Percentiles rank a stretch among this genome's conserved stretches.
phyloP scores from a whole-genome alignment of 2,888 invertebrate genomes.

The Pedicia rivosa region DNA sequence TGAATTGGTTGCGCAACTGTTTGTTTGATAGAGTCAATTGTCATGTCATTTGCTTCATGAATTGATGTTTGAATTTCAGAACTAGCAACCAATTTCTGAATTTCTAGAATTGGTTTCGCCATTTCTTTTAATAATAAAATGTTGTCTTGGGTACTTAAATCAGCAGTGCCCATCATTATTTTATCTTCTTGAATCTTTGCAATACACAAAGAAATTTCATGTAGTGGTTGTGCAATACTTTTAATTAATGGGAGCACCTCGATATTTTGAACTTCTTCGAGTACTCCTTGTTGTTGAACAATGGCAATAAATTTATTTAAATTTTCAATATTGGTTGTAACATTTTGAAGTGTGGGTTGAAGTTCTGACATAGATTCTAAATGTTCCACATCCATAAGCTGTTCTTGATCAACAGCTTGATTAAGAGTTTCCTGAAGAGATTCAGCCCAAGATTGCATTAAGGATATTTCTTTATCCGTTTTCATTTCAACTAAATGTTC shows the following conservation, averaged over 20 bases:
- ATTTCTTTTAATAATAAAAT: conserved; percentile 7
- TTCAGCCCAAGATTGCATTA: conserved; percentile 38
- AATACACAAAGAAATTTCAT: conserved; percentile 24
- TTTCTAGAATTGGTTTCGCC: conserved; percentile 9
- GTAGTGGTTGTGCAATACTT: conserved; percentile 24
- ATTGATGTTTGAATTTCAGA: conserved; percentile 7
- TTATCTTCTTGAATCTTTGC: conserved; percentile 20
- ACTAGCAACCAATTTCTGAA: conserved; percentile 7
- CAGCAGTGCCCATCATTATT: neutral
- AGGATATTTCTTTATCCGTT: conserved; percentile 40
- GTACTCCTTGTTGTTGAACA: conserved; percentile 16
- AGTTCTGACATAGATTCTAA: neutral
- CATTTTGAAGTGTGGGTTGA: neutral
- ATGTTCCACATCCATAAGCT: neutral
- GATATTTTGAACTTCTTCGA: conserved; percentile 9
- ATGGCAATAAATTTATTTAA: conserved; percentile 12
- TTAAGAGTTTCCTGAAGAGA: neutral
- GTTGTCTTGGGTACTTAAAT: neutral
- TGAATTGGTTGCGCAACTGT: conserved; percentile 13
- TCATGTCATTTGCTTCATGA: conserved; percentile 1
- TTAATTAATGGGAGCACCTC: conserved; percentile 16
- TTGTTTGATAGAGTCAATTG: conserved; percentile 1
- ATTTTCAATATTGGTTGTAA: too few relatives aligned
- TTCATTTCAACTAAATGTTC: conserved; percentile 38
- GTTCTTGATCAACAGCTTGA: neutral